Conservation (phyloP, 2,797 vertebrate species). For the Coluber constrictor region DNA sequence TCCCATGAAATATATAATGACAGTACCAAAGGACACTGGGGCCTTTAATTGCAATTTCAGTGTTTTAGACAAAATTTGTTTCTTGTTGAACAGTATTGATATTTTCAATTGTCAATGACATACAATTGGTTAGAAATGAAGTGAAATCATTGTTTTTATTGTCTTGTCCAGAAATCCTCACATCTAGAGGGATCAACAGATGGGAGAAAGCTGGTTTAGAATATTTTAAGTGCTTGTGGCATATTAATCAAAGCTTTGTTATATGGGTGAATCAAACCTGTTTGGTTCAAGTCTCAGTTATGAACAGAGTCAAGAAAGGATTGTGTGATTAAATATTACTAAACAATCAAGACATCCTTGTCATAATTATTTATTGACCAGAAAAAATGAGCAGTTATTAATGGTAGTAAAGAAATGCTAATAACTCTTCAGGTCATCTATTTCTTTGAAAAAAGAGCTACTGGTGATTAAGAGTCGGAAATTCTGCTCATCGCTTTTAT, state of each 20-base stretch:
- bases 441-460: constrained; percentile 21
- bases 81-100: background rate
- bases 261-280: background rate
- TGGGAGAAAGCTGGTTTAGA: background rate
- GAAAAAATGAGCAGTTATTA: constrained; percentile 4
- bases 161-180: background rate
- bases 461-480: constrained; percentile 20
- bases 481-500: constrained; percentile 41
- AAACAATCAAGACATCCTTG: background rate
- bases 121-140: constrained; percentile 1
- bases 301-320: background rate
- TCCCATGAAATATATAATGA: constrained; percentile 1
- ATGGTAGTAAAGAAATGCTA: background rate
- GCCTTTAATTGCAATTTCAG: background rate
- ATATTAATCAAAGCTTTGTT: background rate
- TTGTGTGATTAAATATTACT: background rate
- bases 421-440: background rate
- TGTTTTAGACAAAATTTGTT: constrained; percentile 4
- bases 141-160: background rate
- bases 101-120: background rate
- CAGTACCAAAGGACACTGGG: background rate
- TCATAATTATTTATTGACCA: background rate
- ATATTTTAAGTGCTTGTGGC: background rate
- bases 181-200: background rate
- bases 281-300: background rate